Evolutionary conservation across 2,797 vertebrate genomes (phyloP).

Genomic region (Poecilia velifera): DNA sequence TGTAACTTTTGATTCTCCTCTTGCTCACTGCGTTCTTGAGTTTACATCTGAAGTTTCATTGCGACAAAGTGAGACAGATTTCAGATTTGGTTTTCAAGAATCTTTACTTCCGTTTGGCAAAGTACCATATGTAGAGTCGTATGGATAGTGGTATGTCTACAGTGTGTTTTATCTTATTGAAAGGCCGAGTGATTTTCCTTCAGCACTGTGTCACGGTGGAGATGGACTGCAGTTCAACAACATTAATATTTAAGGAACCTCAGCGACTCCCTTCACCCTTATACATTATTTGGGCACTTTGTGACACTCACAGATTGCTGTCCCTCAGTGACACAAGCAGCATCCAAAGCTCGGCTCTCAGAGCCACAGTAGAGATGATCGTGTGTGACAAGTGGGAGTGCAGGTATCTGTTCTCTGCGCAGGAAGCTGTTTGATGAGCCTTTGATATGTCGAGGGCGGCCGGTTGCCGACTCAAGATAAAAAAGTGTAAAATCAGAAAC

Average conservation of each 20-base stretch:
- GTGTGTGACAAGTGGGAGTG: constrained; percentile 13
- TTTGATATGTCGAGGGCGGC: constrained; percentile 19
- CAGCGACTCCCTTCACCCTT: constrained; percentile 59
- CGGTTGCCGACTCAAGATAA: neutral
- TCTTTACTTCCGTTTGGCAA: neutral
- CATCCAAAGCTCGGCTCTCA: constrained; percentile 51
- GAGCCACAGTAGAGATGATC: constrained; percentile 39
- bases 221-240: constrained; percentile 71
- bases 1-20: neutral
- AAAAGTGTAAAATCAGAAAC: neutral
- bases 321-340: constrained; percentile 56
- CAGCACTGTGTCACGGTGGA: constrained; percentile 60
- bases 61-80: neutral
- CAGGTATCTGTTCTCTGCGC: neutral
- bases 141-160: constrained; percentile 45
- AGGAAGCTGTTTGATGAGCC: constrained; percentile 29
- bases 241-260: constrained; percentile 79
- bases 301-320: constrained; percentile 67
- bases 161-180: constrained; percentile 68
- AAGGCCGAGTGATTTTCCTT: constrained; percentile 69
- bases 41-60: neutral
- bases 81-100: neutral
- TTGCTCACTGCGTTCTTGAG: neutral
- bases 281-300: constrained; percentile 73
- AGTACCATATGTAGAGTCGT: constrained; percentile 39